Evolutionary conservation across 92 coral and sea anemone genomes (phyloP), one percentile per base, ranked within the genome.

Genomic region (Pocillopora meandrina): DNA sequence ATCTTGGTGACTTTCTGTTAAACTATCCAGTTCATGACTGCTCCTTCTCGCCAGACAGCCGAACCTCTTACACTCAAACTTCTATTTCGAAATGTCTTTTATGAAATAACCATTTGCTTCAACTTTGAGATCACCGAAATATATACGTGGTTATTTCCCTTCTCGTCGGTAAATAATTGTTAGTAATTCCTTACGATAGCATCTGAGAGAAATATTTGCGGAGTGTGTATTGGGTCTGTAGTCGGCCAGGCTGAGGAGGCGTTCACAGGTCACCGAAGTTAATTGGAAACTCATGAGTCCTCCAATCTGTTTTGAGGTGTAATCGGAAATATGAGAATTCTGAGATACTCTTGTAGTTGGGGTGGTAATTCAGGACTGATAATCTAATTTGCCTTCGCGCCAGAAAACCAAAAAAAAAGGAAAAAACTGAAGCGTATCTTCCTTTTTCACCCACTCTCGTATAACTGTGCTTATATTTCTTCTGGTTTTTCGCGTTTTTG

Each of bases 301-400:
- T 70, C 35, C 56, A 70, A 70, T 67, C 31, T 79, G 62, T 52
- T 15, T 31, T 65, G 52, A 61, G 71, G 13, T 76, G 31, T 23
- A 64, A 23, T 19, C 21, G 49, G 72, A 68, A 68, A 68, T 19
- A n/a, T 33, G 72, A 68, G 72, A 31, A 68, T 15, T 68, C 8
- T 11, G 42, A 34, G 56, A 70, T 70, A 70, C 23, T 11, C 55
- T 33, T 49, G 52, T 20, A 70, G 52, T 20, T 11, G 5, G 13
- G 19, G 9, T 42, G 52, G 52, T 42, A 42, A 70, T 34, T 70
- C 18, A 70, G 74, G 20, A 17, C 12, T 20, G 20, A 70, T 70
- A 70, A 70, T 70, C 74, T 36, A 70, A 70, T 70, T 70, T 70
- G 55, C 55, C 31, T 69, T 69, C 73, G 31, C 31, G 14, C 13